phyloP scores from a whole-genome alignment of 2,888 invertebrate genomes.

The Trichacis sp. region DNA sequence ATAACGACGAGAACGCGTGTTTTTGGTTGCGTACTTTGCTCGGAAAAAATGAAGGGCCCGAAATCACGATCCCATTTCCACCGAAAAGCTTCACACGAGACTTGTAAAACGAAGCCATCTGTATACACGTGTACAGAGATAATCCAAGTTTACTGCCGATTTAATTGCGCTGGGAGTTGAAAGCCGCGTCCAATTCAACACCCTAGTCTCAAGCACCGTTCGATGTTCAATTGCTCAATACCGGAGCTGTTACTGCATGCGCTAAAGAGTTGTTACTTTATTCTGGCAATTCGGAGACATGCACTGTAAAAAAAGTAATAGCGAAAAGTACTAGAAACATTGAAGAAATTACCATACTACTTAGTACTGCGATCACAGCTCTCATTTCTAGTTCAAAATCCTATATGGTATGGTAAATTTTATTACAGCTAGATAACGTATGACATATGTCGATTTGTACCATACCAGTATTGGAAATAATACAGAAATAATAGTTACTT shows the following conservation, averaged over 20 bases:
- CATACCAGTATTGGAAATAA: no score
- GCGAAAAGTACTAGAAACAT: no score
- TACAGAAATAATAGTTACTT: no score
- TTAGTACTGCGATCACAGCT: no score
- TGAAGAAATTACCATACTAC: no score
- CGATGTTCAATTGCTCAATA: conserved; percentile 35
- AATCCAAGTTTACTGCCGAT: conserved; percentile 50
- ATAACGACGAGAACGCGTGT: no score
- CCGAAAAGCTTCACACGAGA: conserved; percentile 30
- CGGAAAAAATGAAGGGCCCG: conserved; percentile 22
- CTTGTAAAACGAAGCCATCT: conserved; percentile 27
- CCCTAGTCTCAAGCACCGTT: conserved; percentile 34
- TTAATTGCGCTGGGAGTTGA: conserved; percentile 47
- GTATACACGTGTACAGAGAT: conserved; percentile 40
- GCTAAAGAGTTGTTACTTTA: conserved; percentile 15
- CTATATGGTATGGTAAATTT: no score
- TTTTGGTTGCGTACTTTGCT: no score
- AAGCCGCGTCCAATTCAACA: conserved; percentile 37
- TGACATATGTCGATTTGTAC: no score
- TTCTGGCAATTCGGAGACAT: conserved; percentile 8
- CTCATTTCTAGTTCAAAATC: no score
- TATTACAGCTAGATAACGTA: no score
- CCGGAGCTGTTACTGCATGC: conserved; percentile 23
- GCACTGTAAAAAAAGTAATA: no score
- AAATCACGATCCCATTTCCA: conserved; percentile 33